Base-by-base conservation (phyloP, 1,140 invertebrate species). In the Pseudomyrmex flavicornis region DNA sequence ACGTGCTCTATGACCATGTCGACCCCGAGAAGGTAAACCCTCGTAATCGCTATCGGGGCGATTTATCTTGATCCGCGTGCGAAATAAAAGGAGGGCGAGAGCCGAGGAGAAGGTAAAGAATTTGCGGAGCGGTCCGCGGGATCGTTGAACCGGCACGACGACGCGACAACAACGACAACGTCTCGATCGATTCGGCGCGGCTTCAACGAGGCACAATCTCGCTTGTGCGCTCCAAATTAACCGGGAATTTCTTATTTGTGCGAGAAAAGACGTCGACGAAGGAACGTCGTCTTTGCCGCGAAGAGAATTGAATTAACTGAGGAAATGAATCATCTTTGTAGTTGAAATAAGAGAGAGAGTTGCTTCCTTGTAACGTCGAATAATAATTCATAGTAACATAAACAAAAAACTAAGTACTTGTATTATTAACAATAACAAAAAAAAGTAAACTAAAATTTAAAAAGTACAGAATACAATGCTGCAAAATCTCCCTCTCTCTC, bases 11-110 rank as follows among this genome's bases (percentile, higher is more conserved):
- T 89, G 88, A 87, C 76, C 88, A 80, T 89, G 82, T 89, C 88
- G 88, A 89, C 82, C 83, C 70, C 82, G 58, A 61, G 7, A 0
- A 35, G 35, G 35, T 76, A 17, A 17, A 75, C 56, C 68, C 79
- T 86, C 77, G 86, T 86, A 85, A 90, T 88, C 84, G 84, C 84
- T 88, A 88, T 90, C 88, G 84, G 74, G 82, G 69, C 82, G 88
- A 70, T 88, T 89, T 83, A 90, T 90, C 86, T 86, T 83, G 77
- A 54, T 83, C 65, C 70, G 17, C 54, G 74, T 68, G 76, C 46
- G 59, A 70, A 84, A 70, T 80, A 80, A 80, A 66, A 80, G 48
- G 58, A 68, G 75, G 13, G 20, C 58, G 75, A 46, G 10, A 5
- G 52, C 44, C 44, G 82, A 75, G 17, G 0, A 26, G 74, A 61